Base-by-base conservation (phyloP, 2,113 vertebrate genomes). In the Strix uralensis region DNA sequence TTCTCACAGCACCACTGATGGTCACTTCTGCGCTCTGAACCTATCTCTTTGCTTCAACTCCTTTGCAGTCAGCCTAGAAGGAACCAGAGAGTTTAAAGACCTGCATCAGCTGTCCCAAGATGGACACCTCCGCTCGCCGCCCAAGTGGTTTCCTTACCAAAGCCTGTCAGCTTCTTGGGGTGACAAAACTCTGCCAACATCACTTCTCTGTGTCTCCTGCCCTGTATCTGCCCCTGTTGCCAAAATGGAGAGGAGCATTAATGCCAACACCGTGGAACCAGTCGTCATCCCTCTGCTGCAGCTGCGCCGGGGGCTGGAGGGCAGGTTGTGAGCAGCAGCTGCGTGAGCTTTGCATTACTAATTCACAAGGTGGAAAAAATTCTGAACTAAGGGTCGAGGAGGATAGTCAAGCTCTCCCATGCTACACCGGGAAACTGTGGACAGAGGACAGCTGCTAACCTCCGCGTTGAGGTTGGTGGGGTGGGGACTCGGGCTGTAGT, bases 161-260 rank as follows among this genome's bases (percentile, higher is more conserved):
- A 81, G 86, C 81, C 54, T 87, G 63, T 27, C 85, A 87, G 88
- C 89, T 78, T 7, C 79, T 69, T 1, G 1, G 52, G 81, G 61
- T 61, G 51, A 49, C 83, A 86, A 20, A 91, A 26, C 66, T 90
- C 72, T 91, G 92, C 61, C 86, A 62, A 75, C 42, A 80, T 62
- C 61, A 87, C 54, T 74, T 30, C 66, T 90, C 65, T 19, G 1
- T 73, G 70, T n/a, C 61, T 95, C 65, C 69, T 81, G 88, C 69
- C 73, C 89, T 92, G 74, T 90, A 36, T 29, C 29, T 79, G 88
- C 77, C 42, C 72, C 93, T 91, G 88, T 72, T 67, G 55, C 85
- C 81, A 67, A 81, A 88, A 94, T 4, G 85, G 63, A 95, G 86
- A 96, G 81, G 11, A 86, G n/a, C 72, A 46, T 95, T 94, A 90